phyloP scores from a whole-genome alignment of 1,140 invertebrate species.

The Cotesia chilonis region DNA sequence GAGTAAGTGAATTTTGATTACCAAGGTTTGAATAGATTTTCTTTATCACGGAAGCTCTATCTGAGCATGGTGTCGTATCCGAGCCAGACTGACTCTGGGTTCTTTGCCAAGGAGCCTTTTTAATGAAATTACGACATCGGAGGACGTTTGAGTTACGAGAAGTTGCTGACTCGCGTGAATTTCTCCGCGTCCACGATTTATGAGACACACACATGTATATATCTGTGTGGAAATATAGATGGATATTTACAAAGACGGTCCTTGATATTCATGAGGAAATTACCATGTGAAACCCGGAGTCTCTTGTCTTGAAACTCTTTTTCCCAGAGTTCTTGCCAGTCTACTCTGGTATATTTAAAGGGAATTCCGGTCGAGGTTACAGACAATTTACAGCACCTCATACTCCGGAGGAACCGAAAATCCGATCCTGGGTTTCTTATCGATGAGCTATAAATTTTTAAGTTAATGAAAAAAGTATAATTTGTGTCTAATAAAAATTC shows the following conservation, averaged over 20 bases:
- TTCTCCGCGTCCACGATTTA: constrained; percentile 24
- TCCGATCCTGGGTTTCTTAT: too few species aligned
- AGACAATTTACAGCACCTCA: constrained; percentile 25
- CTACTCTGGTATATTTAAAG: constrained; percentile 10
- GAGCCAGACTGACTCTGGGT: neutral
- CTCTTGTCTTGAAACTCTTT: neutral
- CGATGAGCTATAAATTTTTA: too few species aligned
- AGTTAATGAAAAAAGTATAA: too few species aligned
- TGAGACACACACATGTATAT: neutral
- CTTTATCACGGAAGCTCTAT: constrained; percentile 25
- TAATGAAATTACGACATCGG: constrained; percentile 32
- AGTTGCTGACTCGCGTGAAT: constrained; percentile 22
- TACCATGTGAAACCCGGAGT: constrained; percentile 35
- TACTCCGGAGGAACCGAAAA: too few species aligned
- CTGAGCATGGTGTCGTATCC: neutral
- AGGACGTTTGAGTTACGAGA: constrained; percentile 22
- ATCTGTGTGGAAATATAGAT: neutral
- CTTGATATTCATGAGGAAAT: constrained; percentile 37
- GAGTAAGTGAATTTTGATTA: constrained; percentile 34
- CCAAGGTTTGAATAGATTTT: constrained; percentile 24
- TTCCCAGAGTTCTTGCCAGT: neutral
- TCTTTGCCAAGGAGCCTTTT: constrained; percentile 13
- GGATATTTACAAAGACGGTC: neutral
- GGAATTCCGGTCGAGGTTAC: constrained; percentile 10
- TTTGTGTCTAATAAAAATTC: too few species aligned